Percentiles rank a stretch among this genome's conserved stretches.
phyloP scores from a whole-genome alignment of 2,113 vertebrate genomes.

The Pitta sordida region DNA sequence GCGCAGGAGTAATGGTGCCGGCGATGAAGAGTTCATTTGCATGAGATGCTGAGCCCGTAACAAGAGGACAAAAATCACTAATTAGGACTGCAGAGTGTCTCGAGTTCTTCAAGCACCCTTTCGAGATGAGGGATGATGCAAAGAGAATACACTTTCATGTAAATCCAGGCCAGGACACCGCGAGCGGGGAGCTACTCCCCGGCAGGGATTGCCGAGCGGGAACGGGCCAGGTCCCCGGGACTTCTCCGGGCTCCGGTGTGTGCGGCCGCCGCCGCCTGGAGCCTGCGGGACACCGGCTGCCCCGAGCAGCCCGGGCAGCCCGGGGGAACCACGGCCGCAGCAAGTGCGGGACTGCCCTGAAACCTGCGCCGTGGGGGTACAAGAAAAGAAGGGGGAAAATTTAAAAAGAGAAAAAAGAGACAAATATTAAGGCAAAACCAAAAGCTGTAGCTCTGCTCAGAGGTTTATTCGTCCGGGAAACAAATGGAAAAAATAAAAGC shows the following conservation, averaged over 20 bases:
- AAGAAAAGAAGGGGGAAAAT: rapidly evolving
- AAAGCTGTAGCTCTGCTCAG: neutral
- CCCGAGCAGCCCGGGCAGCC: neutral
- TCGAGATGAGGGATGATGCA: conserved; percentile 71
- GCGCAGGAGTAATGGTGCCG: conserved; percentile 81
- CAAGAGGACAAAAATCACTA: conserved; percentile 97
- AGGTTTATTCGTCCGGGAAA: neutral
- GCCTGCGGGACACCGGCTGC: neutral
- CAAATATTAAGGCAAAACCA: neutral
- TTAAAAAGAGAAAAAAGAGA: rapidly evolving
- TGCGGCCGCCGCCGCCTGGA: neutral
- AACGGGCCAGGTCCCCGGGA: neutral
- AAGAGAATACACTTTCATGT: conserved; percentile 69
- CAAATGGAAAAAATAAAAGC: too few relatives aligned
- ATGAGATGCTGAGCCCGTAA: conserved; percentile 87
- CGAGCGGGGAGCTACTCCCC: conserved; percentile 27
- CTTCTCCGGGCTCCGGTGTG: neutral
- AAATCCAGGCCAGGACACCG: conserved; percentile 68
- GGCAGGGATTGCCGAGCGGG: neutral
- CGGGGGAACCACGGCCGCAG: neutral
- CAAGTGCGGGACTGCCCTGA: neutral
- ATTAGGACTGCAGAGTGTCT: conserved; percentile 88
- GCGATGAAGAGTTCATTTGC: conserved; percentile 92
- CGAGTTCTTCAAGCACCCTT: conserved; percentile 83
- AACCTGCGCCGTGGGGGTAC: neutral